Evolutionary conservation across 2,113 vertebrate genomes (phyloP).

Genomic region (Forbesichthys agassizii): DNA sequence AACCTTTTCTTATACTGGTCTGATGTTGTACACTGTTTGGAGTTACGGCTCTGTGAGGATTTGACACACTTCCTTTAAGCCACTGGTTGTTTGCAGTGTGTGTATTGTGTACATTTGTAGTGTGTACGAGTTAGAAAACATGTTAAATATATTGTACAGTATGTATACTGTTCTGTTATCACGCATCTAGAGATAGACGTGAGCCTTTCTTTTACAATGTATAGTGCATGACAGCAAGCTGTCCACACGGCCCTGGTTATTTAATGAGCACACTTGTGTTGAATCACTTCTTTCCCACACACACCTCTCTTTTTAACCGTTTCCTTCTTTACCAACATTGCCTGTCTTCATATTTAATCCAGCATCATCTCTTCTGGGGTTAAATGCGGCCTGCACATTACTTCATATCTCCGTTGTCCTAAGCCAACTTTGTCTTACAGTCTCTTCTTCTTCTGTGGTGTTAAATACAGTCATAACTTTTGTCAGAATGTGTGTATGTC

Average conservation of each 20-base stretch:
- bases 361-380: background rate
- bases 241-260: background rate
- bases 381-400: background rate
- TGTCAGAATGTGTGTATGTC: too few species aligned
- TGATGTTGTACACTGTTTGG: background rate
- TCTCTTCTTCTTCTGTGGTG: too few species aligned
- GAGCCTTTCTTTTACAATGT: constrained; percentile 3
- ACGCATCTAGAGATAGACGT: too few species aligned
- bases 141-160: too few species aligned
- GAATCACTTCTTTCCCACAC: constrained; percentile 18
- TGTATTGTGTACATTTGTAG: too few species aligned
- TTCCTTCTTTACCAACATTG: background rate
- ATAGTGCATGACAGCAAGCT: constrained; percentile 38
- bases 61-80: too few species aligned
- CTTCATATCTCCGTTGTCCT: too few species aligned
- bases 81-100: too few species aligned
- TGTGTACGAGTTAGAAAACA: too few species aligned
- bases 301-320: constrained; percentile 9
- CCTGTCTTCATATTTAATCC: background rate
- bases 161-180: too few species aligned
- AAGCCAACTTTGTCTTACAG: too few species aligned
- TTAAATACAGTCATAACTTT: too few species aligned
- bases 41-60: background rate
- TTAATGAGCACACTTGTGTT: constrained; percentile 25
- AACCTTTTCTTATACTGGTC: background rate